A percentile compares a stretch with the other conserved stretches of the same genome.
These are phyloP conservation scores for Paedocypris micromegethes DNA, from an alignment of 2,797 vertebrate species.

Conservation along the genomic window DNA sequence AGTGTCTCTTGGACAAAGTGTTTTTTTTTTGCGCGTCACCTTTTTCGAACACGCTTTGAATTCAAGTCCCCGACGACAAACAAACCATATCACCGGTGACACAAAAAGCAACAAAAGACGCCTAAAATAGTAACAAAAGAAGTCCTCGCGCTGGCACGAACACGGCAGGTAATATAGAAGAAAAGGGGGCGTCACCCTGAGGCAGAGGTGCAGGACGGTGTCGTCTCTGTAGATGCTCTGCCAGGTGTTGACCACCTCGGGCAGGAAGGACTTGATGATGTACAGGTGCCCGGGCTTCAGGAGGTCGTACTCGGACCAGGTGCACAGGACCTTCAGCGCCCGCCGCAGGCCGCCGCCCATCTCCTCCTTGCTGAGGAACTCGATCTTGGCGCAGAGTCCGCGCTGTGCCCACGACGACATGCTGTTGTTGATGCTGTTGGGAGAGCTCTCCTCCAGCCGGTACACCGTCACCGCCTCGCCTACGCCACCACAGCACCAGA, in stretches of 20 bases:
- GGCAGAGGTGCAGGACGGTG: constrained; percentile 95
- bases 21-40: too few relatives aligned
- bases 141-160: too few relatives aligned
- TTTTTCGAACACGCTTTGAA: too few relatives aligned
- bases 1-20: too few relatives aligned
- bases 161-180: too few relatives aligned
- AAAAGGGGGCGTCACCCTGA: too few relatives aligned
- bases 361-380: constrained; percentile 97
- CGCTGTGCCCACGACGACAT: constrained; percentile 98
- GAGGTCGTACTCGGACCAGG: constrained; percentile 95
- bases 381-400: constrained; percentile 95
- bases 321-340: constrained; percentile 95
- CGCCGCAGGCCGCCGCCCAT: constrained; percentile 94
- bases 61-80: too few relatives aligned
- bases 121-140: too few relatives aligned
- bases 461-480: constrained; percentile 97
- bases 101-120: too few relatives aligned
- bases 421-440: constrained; percentile 95
- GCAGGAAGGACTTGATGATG: constrained; percentile 97
- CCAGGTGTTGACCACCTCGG: constrained; percentile 95
- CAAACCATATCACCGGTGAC: too few relatives aligned
- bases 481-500: constrained; percentile 48
- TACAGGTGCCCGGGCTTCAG: constrained; percentile 94
- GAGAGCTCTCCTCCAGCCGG: constrained; percentile 95
- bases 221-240: constrained; percentile 95